A percentile compares a stretch with the other conserved stretches of the same genome.
These are phyloP conservation scores for Drosophila lutescens DNA, from an alignment of 2,888 invertebrate species.

Conservation along the genomic window DNA sequence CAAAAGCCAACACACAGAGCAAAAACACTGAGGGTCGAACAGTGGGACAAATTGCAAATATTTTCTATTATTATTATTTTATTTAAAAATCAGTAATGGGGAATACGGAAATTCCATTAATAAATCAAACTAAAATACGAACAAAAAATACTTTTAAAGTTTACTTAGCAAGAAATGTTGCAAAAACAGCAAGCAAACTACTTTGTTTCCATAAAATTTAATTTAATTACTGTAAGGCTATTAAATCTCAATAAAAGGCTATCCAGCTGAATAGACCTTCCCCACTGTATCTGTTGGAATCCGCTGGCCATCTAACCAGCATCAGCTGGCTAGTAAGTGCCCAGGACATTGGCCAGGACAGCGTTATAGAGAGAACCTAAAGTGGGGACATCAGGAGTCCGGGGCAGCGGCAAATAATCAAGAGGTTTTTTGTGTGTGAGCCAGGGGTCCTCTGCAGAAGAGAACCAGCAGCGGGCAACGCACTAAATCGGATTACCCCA, in stretches of 20 bases:
- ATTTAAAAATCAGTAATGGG: not conserved
- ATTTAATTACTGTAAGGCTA: not conserved
- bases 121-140: no score
- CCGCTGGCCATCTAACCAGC: constrained; percentile 37
- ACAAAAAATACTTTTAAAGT: no score
- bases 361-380: not conserved
- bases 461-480: constrained; percentile 43
- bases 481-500: constrained; percentile 75
- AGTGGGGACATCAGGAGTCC: not conserved
- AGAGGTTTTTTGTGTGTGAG: constrained; percentile 36
- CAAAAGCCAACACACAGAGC: constrained; percentile 21
- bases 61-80: not conserved
- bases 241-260: not conserved
- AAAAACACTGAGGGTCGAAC: constrained; percentile 14
- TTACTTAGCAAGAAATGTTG: not conserved
- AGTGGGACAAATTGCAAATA: constrained; percentile 15
- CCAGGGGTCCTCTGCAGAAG: constrained; percentile 6
- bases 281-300: constrained; percentile 51
- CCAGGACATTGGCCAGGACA: constrained; percentile 44
- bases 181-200: not conserved
- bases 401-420: constrained; percentile 56
- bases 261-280: not conserved
- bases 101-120: no score
- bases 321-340: constrained; percentile 59
- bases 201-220: not conserved